Evolutionary conservation across 2,113 vertebrate species (phyloP), one percentile per base, ranked within the genome.

Genomic region (Ariopsis seemanni): DNA sequence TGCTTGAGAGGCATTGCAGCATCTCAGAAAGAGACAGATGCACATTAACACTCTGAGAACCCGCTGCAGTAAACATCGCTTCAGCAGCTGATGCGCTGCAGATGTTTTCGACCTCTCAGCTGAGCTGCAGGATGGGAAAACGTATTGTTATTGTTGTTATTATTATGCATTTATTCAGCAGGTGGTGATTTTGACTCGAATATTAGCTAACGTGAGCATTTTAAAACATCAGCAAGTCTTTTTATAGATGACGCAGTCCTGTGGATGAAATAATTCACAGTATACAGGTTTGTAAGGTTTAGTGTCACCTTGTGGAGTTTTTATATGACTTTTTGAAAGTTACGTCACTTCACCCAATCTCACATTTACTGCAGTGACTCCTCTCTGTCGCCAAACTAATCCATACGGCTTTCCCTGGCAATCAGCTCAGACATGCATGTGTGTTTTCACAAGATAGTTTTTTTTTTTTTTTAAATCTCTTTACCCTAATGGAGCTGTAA

Each of bases 401-500:
- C 34, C 10, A 20, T 22, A 5, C 20, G 22, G 62, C 83, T 22
- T 25, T 60, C 5, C 53, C 25, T 52, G 30, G 48, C 58, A 50
- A 52, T 50, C 60, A 15, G 20, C 48, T 10, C 22, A 82, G 57
- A 20, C 14, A 1, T 53, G 22, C 62, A 10, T 52, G 62, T 27
- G 48, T 25, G 25, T 11, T 84, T 27, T 57, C 42, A 20, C 17
- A 67, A 57, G 52, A 58, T 50, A 67, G 25, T 42, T 42, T 34
- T 34, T 42, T 42, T 42, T 42, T 15, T 15, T 15, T 67, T 67
- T 30, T 25, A 82, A 52, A 34, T 42, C 67, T 71, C 67, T 84
- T 58, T 57, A 74, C 52, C 22, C 1, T 84, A 84, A 84, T 58
- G 67, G 67, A 72, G 17, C 20, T 42, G 69, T 74, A 74, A 84